A percentile compares a stretch with the other conserved stretches of the same genome.
Evolutionary conservation across 2,113 vertebrate genomes (phyloP).

Genomic region (Anseranas semipalmata): DNA sequence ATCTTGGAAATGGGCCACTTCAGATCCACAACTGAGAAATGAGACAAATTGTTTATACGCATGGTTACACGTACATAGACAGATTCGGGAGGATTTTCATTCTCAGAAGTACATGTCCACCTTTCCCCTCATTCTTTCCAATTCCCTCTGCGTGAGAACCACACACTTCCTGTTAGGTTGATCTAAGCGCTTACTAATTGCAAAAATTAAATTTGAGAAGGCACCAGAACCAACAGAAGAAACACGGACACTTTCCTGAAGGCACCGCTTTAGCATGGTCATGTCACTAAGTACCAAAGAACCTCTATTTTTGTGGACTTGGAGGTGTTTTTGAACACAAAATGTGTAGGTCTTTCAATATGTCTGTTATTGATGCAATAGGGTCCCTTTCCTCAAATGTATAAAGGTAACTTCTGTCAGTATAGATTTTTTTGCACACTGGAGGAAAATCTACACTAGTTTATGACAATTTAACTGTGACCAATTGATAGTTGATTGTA

Average conservation of each 20-base stretch:
- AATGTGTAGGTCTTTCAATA: background rate
- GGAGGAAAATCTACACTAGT: background rate
- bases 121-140: background rate
- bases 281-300: background rate
- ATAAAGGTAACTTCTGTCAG: background rate
- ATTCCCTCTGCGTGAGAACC: background rate
- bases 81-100: background rate
- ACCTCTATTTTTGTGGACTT: background rate
- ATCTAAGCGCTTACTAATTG: background rate
- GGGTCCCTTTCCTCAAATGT: background rate
- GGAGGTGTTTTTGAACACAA: background rate
- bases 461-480: background rate
- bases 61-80: background rate
- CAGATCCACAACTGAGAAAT: background rate
- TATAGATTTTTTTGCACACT: background rate
- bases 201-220: background rate
- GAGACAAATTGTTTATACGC: accelerated
- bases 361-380: background rate
- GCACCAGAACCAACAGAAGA: background rate
- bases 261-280: accelerated
- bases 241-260: background rate
- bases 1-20: background rate
- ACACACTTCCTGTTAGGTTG: background rate
- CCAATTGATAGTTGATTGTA: background rate
- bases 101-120: background rate